Evolutionary conservation across 2,888 invertebrate genomes (phyloP).

Genomic region (Steromphala cineraria): DNA sequence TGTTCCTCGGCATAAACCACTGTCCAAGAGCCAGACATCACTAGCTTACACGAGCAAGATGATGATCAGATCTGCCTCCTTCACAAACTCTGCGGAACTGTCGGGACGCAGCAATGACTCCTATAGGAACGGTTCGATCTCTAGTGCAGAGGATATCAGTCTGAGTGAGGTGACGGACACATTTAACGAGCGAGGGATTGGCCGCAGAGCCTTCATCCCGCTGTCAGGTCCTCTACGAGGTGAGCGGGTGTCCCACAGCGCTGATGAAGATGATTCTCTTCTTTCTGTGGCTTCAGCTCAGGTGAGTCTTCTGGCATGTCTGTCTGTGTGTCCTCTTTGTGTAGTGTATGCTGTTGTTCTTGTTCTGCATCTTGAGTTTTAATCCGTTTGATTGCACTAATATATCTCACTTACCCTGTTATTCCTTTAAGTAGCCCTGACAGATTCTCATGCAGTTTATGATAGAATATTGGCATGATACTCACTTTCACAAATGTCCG

Average conservation of each 20-base stretch:
- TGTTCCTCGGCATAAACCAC: slow-evolving; percentile 3
- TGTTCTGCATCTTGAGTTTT: background rate
- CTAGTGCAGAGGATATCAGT: slow-evolving; percentile 57
- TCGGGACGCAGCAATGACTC: slow-evolving; percentile 32
- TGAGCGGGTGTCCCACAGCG: slow-evolving; percentile 50
- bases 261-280: slow-evolving; percentile 56
- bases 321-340: background rate
- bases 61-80: slow-evolving; percentile 66
- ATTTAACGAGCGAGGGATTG: slow-evolving; percentile 46
- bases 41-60: slow-evolving; percentile 35
- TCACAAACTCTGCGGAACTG: slow-evolving; percentile 58
- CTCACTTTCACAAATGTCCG: no score
- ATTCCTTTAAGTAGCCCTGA: no score
- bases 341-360: background rate
- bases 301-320: slow-evolving; percentile 36
- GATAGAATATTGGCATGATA: no score
- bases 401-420: no score
- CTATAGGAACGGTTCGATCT: slow-evolving; percentile 48
- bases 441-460: no score
- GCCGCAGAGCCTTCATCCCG: slow-evolving; percentile 39
- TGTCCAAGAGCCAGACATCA: slow-evolving; percentile 32
- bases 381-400: no score
- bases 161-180: slow-evolving; percentile 50
- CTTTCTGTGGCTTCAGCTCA: slow-evolving; percentile 46
- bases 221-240: slow-evolving; percentile 33